phyloP scores from a whole-genome alignment of 2,888 invertebrate genomes.

The Erebia palarica region DNA sequence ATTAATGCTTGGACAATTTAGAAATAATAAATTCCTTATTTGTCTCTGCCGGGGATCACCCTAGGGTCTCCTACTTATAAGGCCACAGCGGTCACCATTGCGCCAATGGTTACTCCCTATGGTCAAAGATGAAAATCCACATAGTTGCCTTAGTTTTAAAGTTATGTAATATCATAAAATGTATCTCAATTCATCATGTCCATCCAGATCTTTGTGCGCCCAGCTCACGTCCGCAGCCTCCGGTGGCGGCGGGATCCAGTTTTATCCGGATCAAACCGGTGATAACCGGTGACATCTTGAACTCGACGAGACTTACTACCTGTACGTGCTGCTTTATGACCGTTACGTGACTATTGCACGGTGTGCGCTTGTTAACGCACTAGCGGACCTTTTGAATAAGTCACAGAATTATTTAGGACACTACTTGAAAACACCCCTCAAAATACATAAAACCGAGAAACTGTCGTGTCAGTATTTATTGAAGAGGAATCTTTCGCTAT shows the following conservation, averaged over 20 bases:
- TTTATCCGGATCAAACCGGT: slow-evolving; percentile 46
- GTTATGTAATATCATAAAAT: neutral
- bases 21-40: too few species aligned
- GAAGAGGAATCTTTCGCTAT: too few species aligned
- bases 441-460: neutral
- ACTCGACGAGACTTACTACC: slow-evolving; percentile 24
- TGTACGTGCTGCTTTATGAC: slow-evolving; percentile 24
- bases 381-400: neutral
- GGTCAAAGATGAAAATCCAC: too few species aligned
- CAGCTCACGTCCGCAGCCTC: slow-evolving; percentile 35
- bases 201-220: slow-evolving; percentile 16
- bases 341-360: slow-evolving; percentile 28
- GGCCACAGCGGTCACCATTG: too few species aligned
- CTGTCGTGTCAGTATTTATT: too few species aligned
- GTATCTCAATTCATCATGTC: slow-evolving; percentile 15
- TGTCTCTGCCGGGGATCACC: too few species aligned
- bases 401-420: neutral
- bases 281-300: slow-evolving; percentile 43
- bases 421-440: neutral
- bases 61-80: too few species aligned
- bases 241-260: slow-evolving; percentile 43
- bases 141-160: too few species aligned
- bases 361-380: slow-evolving; percentile 8
- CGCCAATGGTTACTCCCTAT: too few species aligned
- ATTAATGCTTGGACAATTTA: too few species aligned